Evolutionary conservation across 2,113 vertebrate genomes (phyloP).

Genomic region (Otocyon megalotis): DNA sequence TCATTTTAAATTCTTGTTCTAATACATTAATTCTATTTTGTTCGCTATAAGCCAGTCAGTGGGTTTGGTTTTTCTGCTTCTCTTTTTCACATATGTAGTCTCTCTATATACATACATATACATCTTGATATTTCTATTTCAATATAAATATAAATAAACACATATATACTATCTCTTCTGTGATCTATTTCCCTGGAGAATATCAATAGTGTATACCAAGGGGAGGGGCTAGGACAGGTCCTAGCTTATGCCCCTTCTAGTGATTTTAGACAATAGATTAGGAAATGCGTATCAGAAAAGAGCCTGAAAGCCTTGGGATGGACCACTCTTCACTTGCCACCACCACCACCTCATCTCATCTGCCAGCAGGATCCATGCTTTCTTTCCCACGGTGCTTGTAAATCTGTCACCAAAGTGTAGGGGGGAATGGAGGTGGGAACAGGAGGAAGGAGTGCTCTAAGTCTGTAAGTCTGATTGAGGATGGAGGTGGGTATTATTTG

Average conservation of each 20-base stretch:
- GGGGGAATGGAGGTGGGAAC: rapidly evolving
- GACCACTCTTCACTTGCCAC: not conserved
- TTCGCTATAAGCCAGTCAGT: not conserved
- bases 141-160: not conserved
- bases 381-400: not conserved
- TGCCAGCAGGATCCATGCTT: not conserved
- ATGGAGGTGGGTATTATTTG: not conserved
- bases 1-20: not conserved
- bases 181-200: not conserved
- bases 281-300: not conserved
- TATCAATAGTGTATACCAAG: not conserved
- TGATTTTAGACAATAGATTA: not conserved
- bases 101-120: not conserved
- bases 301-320: not conserved
- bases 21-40: not conserved
- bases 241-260: not conserved
- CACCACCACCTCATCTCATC: not conserved
- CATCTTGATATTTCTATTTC: not conserved
- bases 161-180: not conserved
- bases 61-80: not conserved
- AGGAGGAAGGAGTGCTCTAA: not conserved
- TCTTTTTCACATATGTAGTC: not conserved
- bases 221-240: not conserved
- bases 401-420: not conserved
- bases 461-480: not conserved